These are phyloP conservation scores for Ceratosolen fusciceps DNA, from an alignment of 1,140 invertebrate species.

Conservation along the genomic window DNA sequence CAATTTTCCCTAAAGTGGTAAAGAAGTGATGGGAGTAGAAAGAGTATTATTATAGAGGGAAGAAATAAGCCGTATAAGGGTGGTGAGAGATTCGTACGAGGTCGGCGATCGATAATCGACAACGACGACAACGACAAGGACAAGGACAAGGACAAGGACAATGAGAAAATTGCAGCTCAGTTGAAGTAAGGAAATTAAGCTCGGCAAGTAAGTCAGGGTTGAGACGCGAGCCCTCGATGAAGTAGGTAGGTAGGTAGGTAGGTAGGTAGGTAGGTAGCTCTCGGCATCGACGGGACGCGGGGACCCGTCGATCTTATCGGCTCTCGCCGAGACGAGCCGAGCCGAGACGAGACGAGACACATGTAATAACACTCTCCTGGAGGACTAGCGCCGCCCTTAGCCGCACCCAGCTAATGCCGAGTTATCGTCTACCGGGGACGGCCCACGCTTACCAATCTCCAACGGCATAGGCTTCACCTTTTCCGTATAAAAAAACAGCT, in stretches of 20 bases:
- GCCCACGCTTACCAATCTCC: neutral
- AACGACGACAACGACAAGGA: neutral
- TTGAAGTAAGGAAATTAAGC: no score
- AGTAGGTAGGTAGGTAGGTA: no score
- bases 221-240: neutral
- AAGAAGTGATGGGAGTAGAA: no score
- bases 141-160: neutral
- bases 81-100: no score
- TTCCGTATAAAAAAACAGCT: neutral
- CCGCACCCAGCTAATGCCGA: neutral
- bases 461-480: neutral
- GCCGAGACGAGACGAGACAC: conserved; percentile 10
- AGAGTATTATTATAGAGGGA: no score
- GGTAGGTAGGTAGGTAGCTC: no score
- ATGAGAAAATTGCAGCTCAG: neutral
- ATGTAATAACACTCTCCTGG: conserved; percentile 24
- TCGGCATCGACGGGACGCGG: conserved; percentile 14
- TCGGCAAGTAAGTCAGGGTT: no score
- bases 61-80: no score
- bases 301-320: conserved; percentile 29
- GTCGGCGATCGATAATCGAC: no score
- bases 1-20: no score
- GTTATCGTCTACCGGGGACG: neutral
- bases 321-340: neutral
- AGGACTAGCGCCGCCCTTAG: conserved; percentile 2